A percentile compares a stretch with the other conserved stretches of the same genome.
Evolutionary conservation across 1,140 invertebrate genomes (phyloP).

Genomic region (Heliconius congener): DNA sequence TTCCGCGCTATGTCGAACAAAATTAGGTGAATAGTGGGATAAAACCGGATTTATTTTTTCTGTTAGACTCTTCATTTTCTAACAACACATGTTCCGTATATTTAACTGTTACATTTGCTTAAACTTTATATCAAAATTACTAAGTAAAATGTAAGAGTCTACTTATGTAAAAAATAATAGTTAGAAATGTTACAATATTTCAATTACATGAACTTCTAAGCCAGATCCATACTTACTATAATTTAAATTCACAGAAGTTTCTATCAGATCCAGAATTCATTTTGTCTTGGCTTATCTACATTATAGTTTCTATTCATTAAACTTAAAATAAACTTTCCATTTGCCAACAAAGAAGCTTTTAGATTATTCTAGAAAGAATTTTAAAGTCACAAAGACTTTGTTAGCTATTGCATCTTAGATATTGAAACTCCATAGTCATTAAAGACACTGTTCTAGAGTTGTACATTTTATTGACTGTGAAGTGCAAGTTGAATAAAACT

Average conservation of each 20-base stretch:
- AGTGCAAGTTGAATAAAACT: not conserved
- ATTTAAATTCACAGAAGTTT: not conserved
- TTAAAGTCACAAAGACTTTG: not conserved
- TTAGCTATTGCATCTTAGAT: not conserved
- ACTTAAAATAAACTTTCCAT: not conserved
- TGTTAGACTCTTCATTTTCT: too few relatives aligned
- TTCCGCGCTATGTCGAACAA: too few relatives aligned
- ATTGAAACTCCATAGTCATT: not conserved
- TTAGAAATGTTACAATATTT: too few relatives aligned
- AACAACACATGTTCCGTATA: too few relatives aligned
- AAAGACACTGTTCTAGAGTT: not conserved
- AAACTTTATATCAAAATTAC: too few relatives aligned
- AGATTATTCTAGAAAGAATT: not conserved
- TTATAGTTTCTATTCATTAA: conserved; percentile 7
- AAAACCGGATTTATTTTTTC: too few relatives aligned
- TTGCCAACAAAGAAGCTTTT: not conserved
- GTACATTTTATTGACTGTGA: not conserved
- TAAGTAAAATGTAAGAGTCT: too few relatives aligned
- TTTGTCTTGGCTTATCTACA: not conserved
- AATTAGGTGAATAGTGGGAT: too few relatives aligned
- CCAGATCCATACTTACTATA: not conserved
- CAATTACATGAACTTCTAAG: not conserved
- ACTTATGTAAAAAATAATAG: too few relatives aligned
- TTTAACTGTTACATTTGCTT: too few relatives aligned
- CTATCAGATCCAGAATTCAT: conserved; percentile 3